phyloP scores from a whole-genome alignment of 2,113 vertebrate genomes.

The Xenopus laevis region DNA sequence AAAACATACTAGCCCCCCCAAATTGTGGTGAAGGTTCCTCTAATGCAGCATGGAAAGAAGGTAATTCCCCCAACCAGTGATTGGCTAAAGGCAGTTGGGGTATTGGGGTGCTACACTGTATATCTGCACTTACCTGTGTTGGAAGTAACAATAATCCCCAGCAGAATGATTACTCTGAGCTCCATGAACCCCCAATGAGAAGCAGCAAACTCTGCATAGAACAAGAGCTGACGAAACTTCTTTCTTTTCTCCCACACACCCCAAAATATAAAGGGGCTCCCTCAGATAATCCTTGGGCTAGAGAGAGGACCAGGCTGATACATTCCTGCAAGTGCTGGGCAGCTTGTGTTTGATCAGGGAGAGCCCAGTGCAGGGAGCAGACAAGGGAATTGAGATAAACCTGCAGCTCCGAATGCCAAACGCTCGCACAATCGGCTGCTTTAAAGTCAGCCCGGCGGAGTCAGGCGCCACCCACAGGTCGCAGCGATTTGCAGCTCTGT shows the following conservation, averaged over 20 bases:
- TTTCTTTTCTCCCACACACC: too few relatives aligned
- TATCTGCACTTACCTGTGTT: slow-evolving; percentile 60
- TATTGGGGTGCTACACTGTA: too few relatives aligned
- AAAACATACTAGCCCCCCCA: too few relatives aligned
- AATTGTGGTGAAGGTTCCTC: too few relatives aligned
- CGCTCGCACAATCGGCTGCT: slow-evolving; percentile 46
- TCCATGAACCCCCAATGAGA: slow-evolving; percentile 62
- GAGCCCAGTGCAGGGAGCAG: slow-evolving; percentile 16
- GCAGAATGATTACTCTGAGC: slow-evolving; percentile 65
- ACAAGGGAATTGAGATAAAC: slow-evolving; percentile 20
- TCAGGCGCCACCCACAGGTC: slow-evolving; percentile 55
- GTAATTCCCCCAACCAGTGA: background rate
- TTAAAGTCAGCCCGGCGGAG: slow-evolving; percentile 50
- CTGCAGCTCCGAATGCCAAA: slow-evolving; percentile 56
- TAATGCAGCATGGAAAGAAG: too few relatives aligned
- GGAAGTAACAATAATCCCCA: slow-evolving; percentile 67
- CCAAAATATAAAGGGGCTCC: background rate
- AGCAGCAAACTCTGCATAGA: slow-evolving; percentile 4
- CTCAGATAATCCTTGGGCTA: slow-evolving; percentile 21
- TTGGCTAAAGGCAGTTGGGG: too few relatives aligned
- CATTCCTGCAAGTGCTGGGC: slow-evolving; percentile 9
- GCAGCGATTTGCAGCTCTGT: background rate
- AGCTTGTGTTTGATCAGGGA: background rate
- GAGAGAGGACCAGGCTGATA: background rate
- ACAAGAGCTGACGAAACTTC: background rate